Evolutionary conservation across 2,888 invertebrate species (phyloP), one percentile per base, ranked within the genome.

Genomic region (Timema cristinae): DNA sequence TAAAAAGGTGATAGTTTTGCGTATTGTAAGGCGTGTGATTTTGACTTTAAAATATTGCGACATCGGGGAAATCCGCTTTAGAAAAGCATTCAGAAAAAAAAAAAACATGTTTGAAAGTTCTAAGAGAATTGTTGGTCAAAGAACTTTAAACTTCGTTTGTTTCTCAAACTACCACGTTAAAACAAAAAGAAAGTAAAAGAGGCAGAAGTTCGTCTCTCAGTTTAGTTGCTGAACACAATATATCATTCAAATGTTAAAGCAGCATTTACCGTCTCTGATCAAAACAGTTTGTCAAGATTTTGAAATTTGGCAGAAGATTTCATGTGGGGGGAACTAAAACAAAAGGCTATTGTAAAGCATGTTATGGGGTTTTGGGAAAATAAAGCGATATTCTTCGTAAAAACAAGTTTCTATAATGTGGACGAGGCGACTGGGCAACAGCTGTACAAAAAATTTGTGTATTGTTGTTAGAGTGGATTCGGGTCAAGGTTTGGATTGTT

Each of bases 401-500:
- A 10, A 54, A 72, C 32, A 32, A 72, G 71, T 76, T 77, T 75
- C 73, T 5, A 50, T 76, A 47, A 75, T 79, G 74, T 78, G 49
- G 78, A 79, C 71, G 79, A 79, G 71, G 76, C 76, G 0, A 79
- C 78, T 10, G 79, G 79, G n/a, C 72, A 75, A 76, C 71, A 71
- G 75, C 10, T 72, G 75, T 50, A 76, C 75, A 49, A 78, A 79
- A 75, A 67, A 77, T n/a, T n/a, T n/a, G n/a, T n/a, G n/a, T n/a
- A n/a, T n/a, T n/a, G n/a, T n/a, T n/a, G n/a, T n/a, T n/a, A 72
- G 77, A 56, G 50, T 50, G 50, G 50, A 50, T 67, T n/a, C n/a
- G 5, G 50, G 10, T 10, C 50, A 67, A 15, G 67, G 13, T n/a
- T n/a, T n/a, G 9, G 10, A 7, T 50, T 11, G 13, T 9, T n/a